These are phyloP conservation scores for Diacarnus erythraeanus DNA, from an alignment of 37 sponge, comb jelly and placozoan genomes.

Conservation along the genomic window DNA sequence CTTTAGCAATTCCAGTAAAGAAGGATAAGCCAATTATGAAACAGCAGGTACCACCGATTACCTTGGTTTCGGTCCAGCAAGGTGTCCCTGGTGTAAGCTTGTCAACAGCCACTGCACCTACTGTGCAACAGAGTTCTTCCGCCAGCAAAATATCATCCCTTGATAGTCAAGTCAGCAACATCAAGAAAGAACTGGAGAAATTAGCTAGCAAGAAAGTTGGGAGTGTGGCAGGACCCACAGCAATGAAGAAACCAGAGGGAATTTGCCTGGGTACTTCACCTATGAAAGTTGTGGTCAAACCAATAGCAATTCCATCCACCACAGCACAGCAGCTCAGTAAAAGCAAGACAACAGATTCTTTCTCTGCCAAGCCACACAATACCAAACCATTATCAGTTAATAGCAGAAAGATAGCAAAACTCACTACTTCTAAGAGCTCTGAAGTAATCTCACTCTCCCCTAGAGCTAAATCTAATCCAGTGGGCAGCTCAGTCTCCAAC, in stretches of 20 bases:
- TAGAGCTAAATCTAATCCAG: neutral
- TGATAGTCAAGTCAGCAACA: neutral
- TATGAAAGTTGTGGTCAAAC: neutral
- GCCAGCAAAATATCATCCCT: neutral
- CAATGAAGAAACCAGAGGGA: neutral
- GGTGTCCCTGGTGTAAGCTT: too few relatives aligned
- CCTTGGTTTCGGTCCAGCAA: too few relatives aligned
- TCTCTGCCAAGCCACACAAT: neutral
- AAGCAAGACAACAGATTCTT: too few relatives aligned
- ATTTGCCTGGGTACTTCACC: neutral
- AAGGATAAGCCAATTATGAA: conserved; percentile 15
- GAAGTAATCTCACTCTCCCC: too few relatives aligned
- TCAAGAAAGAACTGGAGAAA: neutral
- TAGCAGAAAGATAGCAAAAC: neutral
- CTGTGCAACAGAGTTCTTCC: neutral
- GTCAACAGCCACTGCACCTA: neutral
- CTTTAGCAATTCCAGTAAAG: neutral
- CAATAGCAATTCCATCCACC: neutral
- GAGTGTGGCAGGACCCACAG: neutral
- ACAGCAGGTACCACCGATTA: neutral
- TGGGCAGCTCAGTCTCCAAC: too few relatives aligned
- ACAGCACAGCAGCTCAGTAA: too few relatives aligned
- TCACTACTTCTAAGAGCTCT: neutral
- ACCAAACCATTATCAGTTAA: neutral
- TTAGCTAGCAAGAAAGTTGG: neutral